These are phyloP conservation scores for Chaetops frenatus DNA, from an alignment of 2,113 vertebrate species.

Conservation along the genomic window DNA sequence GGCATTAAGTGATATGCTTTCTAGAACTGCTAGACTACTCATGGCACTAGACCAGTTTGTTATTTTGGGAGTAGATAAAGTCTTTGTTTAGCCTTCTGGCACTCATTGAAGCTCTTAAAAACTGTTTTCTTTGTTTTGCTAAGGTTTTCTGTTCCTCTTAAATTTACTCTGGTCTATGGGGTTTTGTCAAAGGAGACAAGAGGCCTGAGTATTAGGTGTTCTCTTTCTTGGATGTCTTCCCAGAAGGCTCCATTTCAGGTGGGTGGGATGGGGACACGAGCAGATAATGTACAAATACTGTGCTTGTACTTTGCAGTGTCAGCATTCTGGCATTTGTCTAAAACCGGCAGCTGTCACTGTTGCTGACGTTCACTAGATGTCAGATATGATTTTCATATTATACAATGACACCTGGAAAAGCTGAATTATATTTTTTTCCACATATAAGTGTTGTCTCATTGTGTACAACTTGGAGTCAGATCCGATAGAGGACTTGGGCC, in stretches of 20 bases:
- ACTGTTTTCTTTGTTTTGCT: constrained; percentile 48
- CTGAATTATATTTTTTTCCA: neutral
- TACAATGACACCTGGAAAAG: neutral
- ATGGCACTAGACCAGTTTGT: constrained; percentile 25
- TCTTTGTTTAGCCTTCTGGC: constrained; percentile 57
- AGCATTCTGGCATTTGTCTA: neutral
- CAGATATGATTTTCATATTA: neutral
- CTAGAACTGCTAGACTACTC: constrained; percentile 2
- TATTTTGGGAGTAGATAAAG: constrained; percentile 53
- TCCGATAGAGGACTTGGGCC: neutral
- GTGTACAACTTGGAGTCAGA: neutral
- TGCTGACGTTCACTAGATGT: neutral
- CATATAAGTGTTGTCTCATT: neutral
- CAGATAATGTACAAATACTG: neutral
- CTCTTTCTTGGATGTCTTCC: constrained; percentile 47
- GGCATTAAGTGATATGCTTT: constrained; percentile 24
- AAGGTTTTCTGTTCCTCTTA: constrained; percentile 49
- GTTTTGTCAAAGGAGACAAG: constrained; percentile 18
- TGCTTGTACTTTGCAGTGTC: neutral
- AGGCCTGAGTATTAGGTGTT: constrained; percentile 3
- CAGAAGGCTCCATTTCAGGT: constrained; percentile 28
- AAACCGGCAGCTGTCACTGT: neutral
- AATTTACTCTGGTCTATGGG: neutral
- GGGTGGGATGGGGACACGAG: neutral
- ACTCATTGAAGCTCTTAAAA: constrained; percentile 28